Conservation (phyloP, 2,797 vertebrate species). For the Euthynnus affinis region DNA sequence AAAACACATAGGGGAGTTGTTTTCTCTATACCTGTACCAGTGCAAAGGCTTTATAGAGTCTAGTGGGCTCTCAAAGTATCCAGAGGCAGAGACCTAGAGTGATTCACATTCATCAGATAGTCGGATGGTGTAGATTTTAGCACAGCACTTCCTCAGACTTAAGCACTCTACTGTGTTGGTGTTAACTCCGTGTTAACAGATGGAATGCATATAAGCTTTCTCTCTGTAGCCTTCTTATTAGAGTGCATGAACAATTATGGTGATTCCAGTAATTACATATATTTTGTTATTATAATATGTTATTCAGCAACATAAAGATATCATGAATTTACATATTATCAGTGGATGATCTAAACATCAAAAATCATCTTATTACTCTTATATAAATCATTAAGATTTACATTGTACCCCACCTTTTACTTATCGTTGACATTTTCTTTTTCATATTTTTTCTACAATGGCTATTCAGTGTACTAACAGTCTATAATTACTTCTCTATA, state of each 20-base stretch:
- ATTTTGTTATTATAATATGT: too few relatives aligned
- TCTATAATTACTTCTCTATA: background rate
- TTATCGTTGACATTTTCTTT: background rate
- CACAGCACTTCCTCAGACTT: conserved; percentile 18
- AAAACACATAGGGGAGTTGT: conserved; percentile 65
- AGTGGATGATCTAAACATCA: background rate
- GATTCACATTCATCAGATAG: conserved; percentile 71
- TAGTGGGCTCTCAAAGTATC: conserved; percentile 40
- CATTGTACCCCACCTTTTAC: background rate
- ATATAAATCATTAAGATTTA: background rate
- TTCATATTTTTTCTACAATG: background rate
- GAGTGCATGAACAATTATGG: background rate
- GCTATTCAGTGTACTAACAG: background rate
- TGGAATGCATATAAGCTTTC: background rate
- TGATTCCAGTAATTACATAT: too few relatives aligned
- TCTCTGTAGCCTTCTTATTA: background rate
- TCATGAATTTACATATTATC: background rate
- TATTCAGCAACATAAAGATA: background rate
- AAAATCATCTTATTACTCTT: background rate
- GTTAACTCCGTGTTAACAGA: conserved; percentile 32
- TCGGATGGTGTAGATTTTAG: conserved; percentile 36
- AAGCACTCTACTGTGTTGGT: conserved; percentile 17
- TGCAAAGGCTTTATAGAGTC: conserved; percentile 60
- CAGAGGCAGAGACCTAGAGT: conserved; percentile 41
- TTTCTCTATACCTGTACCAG: conserved; percentile 54